Conservation (phyloP, 2,888 invertebrate genomes). For the Cactoblastis cactorum region DNA sequence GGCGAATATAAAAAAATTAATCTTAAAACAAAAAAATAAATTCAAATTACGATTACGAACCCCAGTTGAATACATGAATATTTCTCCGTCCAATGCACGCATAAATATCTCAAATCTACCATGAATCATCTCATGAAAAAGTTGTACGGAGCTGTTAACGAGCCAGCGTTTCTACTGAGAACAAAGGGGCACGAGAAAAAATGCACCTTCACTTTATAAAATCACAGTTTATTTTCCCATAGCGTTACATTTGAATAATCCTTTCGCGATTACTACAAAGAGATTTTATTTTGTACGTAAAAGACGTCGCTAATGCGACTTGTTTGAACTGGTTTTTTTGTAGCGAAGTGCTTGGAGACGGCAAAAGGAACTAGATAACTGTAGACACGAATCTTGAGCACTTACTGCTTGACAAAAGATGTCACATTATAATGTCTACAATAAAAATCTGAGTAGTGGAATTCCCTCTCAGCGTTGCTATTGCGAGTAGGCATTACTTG, state of each 20-base stretch:
- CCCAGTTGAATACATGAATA: constrained; percentile 9
- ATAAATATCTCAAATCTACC: constrained; percentile 22
- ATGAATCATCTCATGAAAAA: constrained; percentile 22
- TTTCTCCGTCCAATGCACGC: constrained; percentile 13
- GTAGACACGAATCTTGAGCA: not conserved
- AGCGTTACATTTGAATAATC: constrained; percentile 28
- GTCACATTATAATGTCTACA: too few relatives aligned
- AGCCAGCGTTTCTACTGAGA: constrained; percentile 20
- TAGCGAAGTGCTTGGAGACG: constrained; percentile 25
- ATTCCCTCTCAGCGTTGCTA: too few relatives aligned
- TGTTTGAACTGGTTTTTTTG: constrained; percentile 44
- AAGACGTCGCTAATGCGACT: constrained; percentile 42
- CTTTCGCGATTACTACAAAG: constrained; percentile 39
- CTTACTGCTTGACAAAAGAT: not conserved
- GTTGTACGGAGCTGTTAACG: constrained; percentile 19
- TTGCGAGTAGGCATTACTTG: too few relatives aligned
- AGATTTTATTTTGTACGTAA: constrained; percentile 31
- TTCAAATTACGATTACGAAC: constrained; percentile 2
- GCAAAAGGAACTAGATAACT: constrained; percentile 10
- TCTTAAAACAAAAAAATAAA: constrained; percentile 1
- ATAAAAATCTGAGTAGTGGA: too few relatives aligned
- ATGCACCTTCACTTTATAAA: constrained; percentile 14
- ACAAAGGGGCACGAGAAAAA: constrained; percentile 5
- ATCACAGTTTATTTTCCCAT: constrained; percentile 20
- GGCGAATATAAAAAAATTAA: not conserved